Percentiles rank a stretch among this genome's conserved stretches.
Evolutionary conservation across 2,797 vertebrate genomes (phyloP).

Genomic region (Hoplostethus mediterraneus): DNA sequence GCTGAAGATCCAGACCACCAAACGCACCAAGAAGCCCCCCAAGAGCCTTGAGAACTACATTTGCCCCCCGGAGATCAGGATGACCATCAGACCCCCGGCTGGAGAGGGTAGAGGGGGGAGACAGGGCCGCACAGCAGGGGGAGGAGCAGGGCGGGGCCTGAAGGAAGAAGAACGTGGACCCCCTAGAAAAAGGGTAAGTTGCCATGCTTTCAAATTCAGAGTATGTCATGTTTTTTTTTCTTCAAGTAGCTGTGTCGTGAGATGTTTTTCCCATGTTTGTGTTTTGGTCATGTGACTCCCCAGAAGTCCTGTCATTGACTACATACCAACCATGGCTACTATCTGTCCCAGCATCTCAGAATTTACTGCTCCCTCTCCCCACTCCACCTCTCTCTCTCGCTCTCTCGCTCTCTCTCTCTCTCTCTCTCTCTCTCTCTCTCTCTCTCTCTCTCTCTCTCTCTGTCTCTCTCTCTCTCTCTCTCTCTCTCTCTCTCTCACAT

Average conservation of each 20-base stretch:
- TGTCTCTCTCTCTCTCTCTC: background rate
- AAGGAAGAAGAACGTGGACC: conserved; percentile 94
- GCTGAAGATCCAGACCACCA: conserved; percentile 98
- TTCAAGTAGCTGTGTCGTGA: background rate
- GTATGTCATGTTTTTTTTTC: background rate
- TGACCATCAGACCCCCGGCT: conserved; percentile 95
- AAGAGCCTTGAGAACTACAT: conserved; percentile 99
- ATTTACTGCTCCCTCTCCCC: background rate
- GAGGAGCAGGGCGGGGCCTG: conserved; percentile 62
- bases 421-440: background rate
- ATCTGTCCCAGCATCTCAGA: conserved; percentile 31
- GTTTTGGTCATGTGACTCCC: background rate
- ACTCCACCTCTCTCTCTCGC: conserved; percentile 19
- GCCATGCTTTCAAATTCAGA: background rate
- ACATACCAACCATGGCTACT: conserved; percentile 1
- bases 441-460: conserved; percentile 24
- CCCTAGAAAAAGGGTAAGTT: conserved; percentile 94
- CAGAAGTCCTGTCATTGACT: background rate
- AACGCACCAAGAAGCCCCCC: conserved; percentile 97
- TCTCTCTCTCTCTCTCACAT: conserved; percentile 21
- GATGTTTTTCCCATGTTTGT: background rate
- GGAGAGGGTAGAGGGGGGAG: conserved; percentile 91
- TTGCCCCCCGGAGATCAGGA: conserved; percentile 98
- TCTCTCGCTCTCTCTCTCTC: background rate
- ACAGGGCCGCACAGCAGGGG: conserved; percentile 80